Evolutionary conservation across 2,888 invertebrate genomes (phyloP).

Genomic region (Ceraclea dissimilis): DNA sequence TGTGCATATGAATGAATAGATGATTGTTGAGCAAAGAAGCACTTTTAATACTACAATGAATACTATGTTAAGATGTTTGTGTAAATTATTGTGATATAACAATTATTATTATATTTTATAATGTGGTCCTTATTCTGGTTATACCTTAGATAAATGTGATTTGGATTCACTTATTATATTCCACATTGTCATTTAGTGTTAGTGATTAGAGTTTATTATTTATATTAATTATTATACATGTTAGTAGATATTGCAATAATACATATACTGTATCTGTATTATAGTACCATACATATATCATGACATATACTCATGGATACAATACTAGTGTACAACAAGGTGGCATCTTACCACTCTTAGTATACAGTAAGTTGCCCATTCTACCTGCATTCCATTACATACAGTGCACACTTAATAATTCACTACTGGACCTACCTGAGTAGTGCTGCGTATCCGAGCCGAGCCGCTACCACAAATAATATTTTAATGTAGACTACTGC

Average conservation of each 20-base stretch:
- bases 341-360: no score
- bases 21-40: slow-evolving; percentile 20
- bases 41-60: no score
- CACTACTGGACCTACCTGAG: not conserved
- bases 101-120: not conserved
- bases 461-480: no score
- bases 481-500: no score
- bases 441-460: no score
- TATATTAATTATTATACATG: no score
- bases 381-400: slow-evolving; percentile 45
- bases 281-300: no score
- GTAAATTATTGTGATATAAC: slow-evolving; percentile 22
- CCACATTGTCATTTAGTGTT: slow-evolving; percentile 33
- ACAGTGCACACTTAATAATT: no score
- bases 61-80: slow-evolving; percentile 18
- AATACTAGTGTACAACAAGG: no score
- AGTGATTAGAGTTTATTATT: slow-evolving; percentile 30
- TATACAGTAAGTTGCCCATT: slow-evolving; percentile 31
- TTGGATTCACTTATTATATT: slow-evolving; percentile 21
- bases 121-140: slow-evolving; percentile 23
- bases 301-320: no score
- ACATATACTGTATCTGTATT: no score
- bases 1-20: no score
- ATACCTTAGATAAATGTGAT: slow-evolving; percentile 19
- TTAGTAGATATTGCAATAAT: not conserved